Evolutionary conservation across 2,888 invertebrate genomes (phyloP), one percentile per base, ranked within the genome.

Genomic region (Chrysolina oricalcia): DNA sequence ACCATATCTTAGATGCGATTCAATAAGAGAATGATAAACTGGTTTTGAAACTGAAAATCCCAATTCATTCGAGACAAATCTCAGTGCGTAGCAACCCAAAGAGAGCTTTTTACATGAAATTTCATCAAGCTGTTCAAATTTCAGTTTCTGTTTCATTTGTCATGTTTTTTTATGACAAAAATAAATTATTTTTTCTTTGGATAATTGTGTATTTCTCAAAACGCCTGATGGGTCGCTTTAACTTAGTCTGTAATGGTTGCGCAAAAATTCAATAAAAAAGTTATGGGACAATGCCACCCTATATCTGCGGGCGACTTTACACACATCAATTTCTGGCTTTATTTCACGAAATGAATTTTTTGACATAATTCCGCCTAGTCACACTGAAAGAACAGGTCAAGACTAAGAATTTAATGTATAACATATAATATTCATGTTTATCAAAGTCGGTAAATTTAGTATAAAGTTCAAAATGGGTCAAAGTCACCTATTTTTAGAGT

Each of bases 201-300:
- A 13, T 21, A 56, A 56, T 15, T 56, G 53, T 56, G 23, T 56
- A 56, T 56, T 56, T 23, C 53, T 56, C 6, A 56, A 56, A 56
- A 56, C 53, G 53, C 53, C 53, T 56, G 53, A 56, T 48, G 48
- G 48, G 48, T n/a, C n/a, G 48, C 17, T 48, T 48, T 48, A n/a
- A 48, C 48, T 48, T 6, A n/a, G 48, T 48, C 48, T 15, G 48
- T 48, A 48, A 48, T 48, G 6, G n/a, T 48, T 15, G 48, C 48
- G 13, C n/a, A 13, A 48, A 48, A 48, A 48, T 48, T n/a, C 21
- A 56, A 19, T 21, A 15, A 56, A 56, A 19, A 21, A 9, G 21
- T 56, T 56, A 21, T 56, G 53, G 53, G 21, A 56, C 53, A 56
- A 56, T 21, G 23, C 53, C 53, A 56, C 23, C 53, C 53, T 56